Base-by-base conservation (phyloP, 2,888 invertebrate species). In the Volucella inflata region DNA sequence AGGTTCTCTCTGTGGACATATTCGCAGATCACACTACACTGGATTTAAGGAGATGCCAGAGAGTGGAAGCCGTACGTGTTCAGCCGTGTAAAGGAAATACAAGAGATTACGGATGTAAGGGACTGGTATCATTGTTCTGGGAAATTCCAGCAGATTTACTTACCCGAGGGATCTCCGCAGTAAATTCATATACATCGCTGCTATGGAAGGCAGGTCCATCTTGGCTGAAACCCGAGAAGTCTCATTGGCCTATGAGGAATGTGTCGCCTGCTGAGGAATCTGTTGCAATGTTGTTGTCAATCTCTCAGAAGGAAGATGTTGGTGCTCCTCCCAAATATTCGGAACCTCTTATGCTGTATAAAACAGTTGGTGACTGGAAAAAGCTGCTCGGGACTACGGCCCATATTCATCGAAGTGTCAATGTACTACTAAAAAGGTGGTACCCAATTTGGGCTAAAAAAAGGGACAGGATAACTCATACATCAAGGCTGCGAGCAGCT, bases 51-150 rank as follows among this genome's bases (percentile, higher is more conserved):
- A n/a, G 48, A 57, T 57, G 57, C 14, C 3, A 1, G 57, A 57
- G 38, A 57, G 38, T 57, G 57, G 57, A 57, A 57, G 16, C 57
- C 40, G 6, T 59, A 59, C 17, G 42, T 59, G 3, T 59, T 59
- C 17, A 11, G n/a, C 17, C 40, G 59, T 8, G 64, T 46, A 36
- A 64, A 46, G 14, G 48, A 74, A 46, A 74, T 62, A 12, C 55
- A 72, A 16, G 53, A 72, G n/a, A 30, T 72, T 0, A 72, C 51
- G 2, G 42, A 21, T 12, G 16, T 30, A 12, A 51, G 30, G n/a
- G 42, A 64, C 42, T 74, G 64, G 74, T 64, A 36, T 44, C 64
- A 64, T 46, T 74, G 64, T 46, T 64, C 55, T 16, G 72, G 72
- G 21, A 21, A 21, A 21, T 3, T 4, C 64, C 48, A 50, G 64